Percentiles rank a stretch among this genome's conserved stretches.
phyloP scores from a whole-genome alignment of 2,113 vertebrate species.

The Sander vitreus region DNA sequence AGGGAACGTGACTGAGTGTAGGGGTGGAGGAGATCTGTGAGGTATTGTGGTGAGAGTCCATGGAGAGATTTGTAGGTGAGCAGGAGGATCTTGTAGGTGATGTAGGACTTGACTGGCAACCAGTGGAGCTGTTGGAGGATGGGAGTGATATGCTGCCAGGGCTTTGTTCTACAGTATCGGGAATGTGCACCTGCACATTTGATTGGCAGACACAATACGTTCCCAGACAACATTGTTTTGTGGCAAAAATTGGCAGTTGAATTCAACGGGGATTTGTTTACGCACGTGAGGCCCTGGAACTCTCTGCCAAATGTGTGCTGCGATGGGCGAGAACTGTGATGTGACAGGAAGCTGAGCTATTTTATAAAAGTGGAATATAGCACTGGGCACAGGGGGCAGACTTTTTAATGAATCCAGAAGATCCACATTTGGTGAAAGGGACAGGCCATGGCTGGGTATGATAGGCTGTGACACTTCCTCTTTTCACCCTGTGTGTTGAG shows the following conservation, averaged over 20 bases:
- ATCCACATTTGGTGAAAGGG: background rate
- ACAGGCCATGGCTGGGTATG: background rate
- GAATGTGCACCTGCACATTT: background rate
- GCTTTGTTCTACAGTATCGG: background rate
- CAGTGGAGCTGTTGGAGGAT: too few species aligned
- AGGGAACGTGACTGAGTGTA: too few species aligned
- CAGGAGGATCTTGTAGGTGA: too few species aligned
- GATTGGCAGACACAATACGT: background rate
- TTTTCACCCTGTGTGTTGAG: too few species aligned
- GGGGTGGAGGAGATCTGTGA: too few species aligned
- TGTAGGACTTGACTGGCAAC: too few species aligned
- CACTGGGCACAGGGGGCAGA: background rate
- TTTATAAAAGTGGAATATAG: background rate
- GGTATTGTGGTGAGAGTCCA: too few species aligned
- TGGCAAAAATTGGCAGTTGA: background rate
- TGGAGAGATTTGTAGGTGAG: too few species aligned
- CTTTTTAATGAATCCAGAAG: background rate
- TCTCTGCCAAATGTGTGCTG: background rate
- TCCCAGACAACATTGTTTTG: background rate
- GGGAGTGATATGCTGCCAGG: too few species aligned
- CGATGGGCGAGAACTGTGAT: background rate
- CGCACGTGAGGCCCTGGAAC: background rate
- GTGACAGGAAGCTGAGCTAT: background rate
- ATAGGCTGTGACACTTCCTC: background rate
- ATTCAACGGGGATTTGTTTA: background rate